Base-by-base conservation (phyloP, 2,888 invertebrate genomes). In the Tinea trinotella region DNA sequence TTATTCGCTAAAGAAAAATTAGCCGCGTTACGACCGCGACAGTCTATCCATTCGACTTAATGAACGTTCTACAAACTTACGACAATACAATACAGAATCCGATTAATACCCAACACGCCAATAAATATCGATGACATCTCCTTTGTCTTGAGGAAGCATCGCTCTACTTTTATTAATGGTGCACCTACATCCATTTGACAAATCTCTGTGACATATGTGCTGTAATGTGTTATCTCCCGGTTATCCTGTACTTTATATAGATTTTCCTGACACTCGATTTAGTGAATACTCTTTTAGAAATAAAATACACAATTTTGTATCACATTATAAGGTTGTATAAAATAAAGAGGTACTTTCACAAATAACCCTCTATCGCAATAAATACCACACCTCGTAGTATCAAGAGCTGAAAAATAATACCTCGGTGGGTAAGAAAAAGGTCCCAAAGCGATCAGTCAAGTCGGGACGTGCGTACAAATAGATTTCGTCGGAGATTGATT, bases 21-120 rank as follows among this genome's bases (percentile, higher is more conserved):
- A 72, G 76, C 65, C 66, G 64, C 67, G 68, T 70, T 70, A 66
- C 68, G 59, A 74, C 73, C 74, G 65, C 74, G 81, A 77, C 80
- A 81, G 79, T 76, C 70, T 71, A 83, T 83, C 76, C 69, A 76
- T 82, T 70, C 68, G 60, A 59, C 59, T n/a, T 35, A 20, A 20
- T 13, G 50, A 24, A 20, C 24, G 52, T 18, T 62, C 65, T 67
- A 67, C 67, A 17, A 40, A 48, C 19, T 18, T 48, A n/a, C 3
- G n/a, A 71, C 75, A 75, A 80, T 80, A 80, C 67, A 69, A 65
- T 68, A 69, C 73, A 71, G 75, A 74, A 78, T 76, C 76, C 81
- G 84, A 85, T 85, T 85, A 85, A 82, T 84, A 81, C 76, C 80
- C 83, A 84, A 83, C 76, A 77, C 76, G 70, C 76, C 82, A 78